A percentile compares a stretch with the other conserved stretches of the same genome.
Evolutionary conservation across 2,797 vertebrate genomes (phyloP).

Genomic region (Antennarius maculatus): DNA sequence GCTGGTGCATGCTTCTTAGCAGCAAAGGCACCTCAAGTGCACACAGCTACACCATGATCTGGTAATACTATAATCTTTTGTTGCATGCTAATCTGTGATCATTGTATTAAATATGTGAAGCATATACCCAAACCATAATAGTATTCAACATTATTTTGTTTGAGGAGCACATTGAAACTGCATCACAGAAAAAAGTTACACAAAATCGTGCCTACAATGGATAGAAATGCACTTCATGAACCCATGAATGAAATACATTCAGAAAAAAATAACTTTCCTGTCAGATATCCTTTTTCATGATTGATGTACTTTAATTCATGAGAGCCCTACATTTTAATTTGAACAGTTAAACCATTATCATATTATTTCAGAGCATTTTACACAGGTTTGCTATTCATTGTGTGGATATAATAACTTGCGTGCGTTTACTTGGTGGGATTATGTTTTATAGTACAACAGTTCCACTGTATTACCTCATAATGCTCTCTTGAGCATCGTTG

Average conservation of each 20-base stretch:
- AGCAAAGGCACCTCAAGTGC: background rate
- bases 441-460: background rate
- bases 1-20: background rate
- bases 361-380: too few relatives aligned
- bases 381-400: background rate
- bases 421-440: background rate
- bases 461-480: too few relatives aligned
- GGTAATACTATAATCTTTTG: background rate
- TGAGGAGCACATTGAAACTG: background rate
- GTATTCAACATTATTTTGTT: too few relatives aligned
- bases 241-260: too few relatives aligned
- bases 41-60: background rate
- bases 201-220: too few relatives aligned
- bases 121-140: too few relatives aligned
- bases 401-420: background rate
- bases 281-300: slow-evolving; percentile 20
- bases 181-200: background rate
- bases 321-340: background rate
- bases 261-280: too few relatives aligned
- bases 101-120: background rate
- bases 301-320: background rate
- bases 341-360: background rate
- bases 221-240: too few relatives aligned
- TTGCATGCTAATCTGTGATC: background rate
- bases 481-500: background rate